Conservation (phyloP, 2,888 invertebrate species). For the Ptilodon capucinus region DNA sequence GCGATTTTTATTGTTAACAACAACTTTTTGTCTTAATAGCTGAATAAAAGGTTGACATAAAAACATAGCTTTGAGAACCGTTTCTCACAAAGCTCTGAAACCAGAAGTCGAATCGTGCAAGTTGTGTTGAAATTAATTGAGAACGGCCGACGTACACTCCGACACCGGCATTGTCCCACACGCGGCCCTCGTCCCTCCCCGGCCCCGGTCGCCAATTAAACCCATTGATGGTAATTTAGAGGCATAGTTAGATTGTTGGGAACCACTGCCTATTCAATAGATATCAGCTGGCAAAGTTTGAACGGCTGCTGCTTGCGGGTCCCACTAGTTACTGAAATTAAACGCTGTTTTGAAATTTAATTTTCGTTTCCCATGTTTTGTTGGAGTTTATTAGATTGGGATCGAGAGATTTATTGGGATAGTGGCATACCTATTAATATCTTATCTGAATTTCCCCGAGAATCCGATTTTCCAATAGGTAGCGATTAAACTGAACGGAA, state of each 20-base stretch:
- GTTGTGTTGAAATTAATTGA: conserved; percentile 38
- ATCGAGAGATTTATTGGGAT: background rate
- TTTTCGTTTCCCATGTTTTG: conserved; percentile 8
- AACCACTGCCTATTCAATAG: conserved; percentile 29
- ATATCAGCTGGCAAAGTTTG: conserved; percentile 17
- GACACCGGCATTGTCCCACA: conserved; percentile 23
- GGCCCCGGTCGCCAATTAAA: conserved; percentile 15
- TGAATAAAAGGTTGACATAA: background rate
- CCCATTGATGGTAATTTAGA: conserved; percentile 32
- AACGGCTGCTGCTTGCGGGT: background rate
- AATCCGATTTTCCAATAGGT: background rate
- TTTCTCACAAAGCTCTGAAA: conserved; percentile 4
- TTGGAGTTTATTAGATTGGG: background rate
- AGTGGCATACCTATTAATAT: background rate
- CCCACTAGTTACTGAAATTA: conserved; percentile 1
- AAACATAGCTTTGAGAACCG: background rate
- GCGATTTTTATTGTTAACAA: no score
- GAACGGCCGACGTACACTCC: conserved; percentile 22
- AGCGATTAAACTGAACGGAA: no score
- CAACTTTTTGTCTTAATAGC: background rate
- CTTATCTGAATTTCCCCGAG: background rate
- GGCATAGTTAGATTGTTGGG: conserved; percentile 30
- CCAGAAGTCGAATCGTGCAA: conserved; percentile 25
- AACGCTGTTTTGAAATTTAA: conserved; percentile 26
- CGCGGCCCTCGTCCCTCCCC: conserved; percentile 2